Evolutionary conservation across 2,113 vertebrate species (phyloP), one percentile per base, ranked within the genome.

Genomic region (Ageneiosus marmoratus): DNA sequence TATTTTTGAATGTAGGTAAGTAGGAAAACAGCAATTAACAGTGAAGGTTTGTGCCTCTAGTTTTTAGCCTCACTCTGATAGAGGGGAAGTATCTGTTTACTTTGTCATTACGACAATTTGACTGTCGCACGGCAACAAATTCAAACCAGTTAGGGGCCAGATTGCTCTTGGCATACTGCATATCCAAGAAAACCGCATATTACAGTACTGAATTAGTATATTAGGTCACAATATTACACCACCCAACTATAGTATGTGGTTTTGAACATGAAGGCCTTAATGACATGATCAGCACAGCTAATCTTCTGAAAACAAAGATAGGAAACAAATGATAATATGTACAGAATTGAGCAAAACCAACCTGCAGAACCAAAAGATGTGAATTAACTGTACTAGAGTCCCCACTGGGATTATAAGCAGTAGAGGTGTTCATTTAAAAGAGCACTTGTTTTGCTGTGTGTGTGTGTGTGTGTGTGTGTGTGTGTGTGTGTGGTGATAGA

Each of bases 11-110:
- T 87, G 87, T 86, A 87, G 88, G 88, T 89, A 91, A 90, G 88
- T 92, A 93, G 92, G 91, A 92, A 94, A 94, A 93, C 93, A 94
- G 93, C 91, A 92, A 95, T 94, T 94, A 94, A 93, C 89, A 92
- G 84, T 85, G 88, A 93, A 88, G 72, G 87, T 89, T 90, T 89
- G 82, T 85, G 82, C 44, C 56, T 53, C 82, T 63, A 85, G 90
- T 88, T 84, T 89, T 87, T 86, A 79, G 69, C 89, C 82, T 87
- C 88, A 88, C 90, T 89, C 90, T 90, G 93, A 93, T 93, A 91
- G 92, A 84, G 86, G 88, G 94, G 94, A 94, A 94, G 93, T 94
- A 93, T 94, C 94, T 95, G 93, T 94, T 95, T 94, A 94, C 94
- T 93, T 92, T 92, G 92, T 94, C 92, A 95, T 94, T 94, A 94